These are phyloP conservation scores for Halichoeres trimaculatus DNA, from an alignment of 2,113 vertebrate genomes.

Conservation along the genomic window DNA sequence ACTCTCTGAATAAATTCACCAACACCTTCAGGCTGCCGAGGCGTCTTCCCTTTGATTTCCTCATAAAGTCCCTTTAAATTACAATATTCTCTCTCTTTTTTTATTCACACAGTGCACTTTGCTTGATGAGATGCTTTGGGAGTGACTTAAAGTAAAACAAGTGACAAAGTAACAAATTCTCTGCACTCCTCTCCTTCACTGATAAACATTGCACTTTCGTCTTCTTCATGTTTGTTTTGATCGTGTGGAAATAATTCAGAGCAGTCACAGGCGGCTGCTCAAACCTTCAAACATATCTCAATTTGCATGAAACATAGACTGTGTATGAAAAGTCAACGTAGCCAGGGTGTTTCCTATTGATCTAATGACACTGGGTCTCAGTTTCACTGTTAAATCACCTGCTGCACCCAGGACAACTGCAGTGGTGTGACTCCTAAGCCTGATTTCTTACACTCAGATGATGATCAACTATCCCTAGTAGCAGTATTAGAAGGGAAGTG, in stretches of 20 bases:
- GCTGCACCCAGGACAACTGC: no score
- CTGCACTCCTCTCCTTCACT: not conserved
- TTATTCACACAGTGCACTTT: conserved; percentile 63
- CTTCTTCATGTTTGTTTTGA: not conserved
- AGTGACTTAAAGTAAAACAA: not conserved
- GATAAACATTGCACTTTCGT: conserved; percentile 3
- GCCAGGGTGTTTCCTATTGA: no score
- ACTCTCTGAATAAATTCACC: not conserved
- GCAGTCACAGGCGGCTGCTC: no score
- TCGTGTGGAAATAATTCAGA: not conserved
- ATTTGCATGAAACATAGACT: not conserved
- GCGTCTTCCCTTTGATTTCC: not conserved
- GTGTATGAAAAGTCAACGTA: not conserved
- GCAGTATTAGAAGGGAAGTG: no score
- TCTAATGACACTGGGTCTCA: no score
- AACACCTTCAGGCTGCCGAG: not conserved
- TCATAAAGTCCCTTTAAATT: conserved; percentile 42
- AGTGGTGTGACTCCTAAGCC: no score
- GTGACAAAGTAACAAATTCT: not conserved
- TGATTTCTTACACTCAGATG: no score
- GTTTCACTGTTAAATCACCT: no score
- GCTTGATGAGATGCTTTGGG: conserved; percentile 30
- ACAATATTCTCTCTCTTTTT: conserved; percentile 12
- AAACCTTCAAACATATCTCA: not conserved
- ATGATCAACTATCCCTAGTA: no score